phyloP scores from a whole-genome alignment of 2,797 vertebrate species.

The Silurus aristotelis region DNA sequence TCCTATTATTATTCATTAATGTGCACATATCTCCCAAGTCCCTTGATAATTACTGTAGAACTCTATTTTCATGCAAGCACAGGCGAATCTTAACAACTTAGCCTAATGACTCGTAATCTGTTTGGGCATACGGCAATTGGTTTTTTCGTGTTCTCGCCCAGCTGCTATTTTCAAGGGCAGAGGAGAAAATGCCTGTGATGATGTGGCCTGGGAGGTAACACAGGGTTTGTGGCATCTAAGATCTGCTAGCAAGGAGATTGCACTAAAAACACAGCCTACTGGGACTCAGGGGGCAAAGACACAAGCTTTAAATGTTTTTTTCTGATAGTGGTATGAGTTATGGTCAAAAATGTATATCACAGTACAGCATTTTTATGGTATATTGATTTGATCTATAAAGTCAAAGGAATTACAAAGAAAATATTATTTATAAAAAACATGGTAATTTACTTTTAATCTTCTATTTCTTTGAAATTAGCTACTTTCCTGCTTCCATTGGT shows the following conservation, averaged over 20 bases:
- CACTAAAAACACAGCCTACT: not conserved
- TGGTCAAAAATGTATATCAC: not conserved
- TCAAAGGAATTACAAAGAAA: not conserved
- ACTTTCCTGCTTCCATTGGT: not conserved
- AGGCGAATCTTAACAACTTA: not conserved
- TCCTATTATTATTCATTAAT: constrained; percentile 7
- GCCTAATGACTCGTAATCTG: not conserved
- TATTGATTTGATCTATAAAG: no score
- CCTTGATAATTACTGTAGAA: not conserved
- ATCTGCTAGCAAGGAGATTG: not conserved
- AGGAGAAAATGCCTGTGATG: not conserved
- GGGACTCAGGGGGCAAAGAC: not conserved
- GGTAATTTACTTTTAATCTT: no score
- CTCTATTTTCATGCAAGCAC: not conserved
- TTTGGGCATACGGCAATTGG: not conserved
- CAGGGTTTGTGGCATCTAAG: not conserved
- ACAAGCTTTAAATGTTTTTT: not conserved
- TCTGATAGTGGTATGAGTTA: not conserved
- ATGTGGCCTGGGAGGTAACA: not conserved
- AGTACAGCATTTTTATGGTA: not conserved
- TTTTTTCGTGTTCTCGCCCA: not conserved
- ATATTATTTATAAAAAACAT: not conserved
- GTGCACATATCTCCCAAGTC: not conserved
- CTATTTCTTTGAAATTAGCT: not conserved
- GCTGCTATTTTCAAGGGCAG: not conserved